Evolutionary conservation across 2,113 vertebrate species (phyloP).

Genomic region (Bubalus kerabau): DNA sequence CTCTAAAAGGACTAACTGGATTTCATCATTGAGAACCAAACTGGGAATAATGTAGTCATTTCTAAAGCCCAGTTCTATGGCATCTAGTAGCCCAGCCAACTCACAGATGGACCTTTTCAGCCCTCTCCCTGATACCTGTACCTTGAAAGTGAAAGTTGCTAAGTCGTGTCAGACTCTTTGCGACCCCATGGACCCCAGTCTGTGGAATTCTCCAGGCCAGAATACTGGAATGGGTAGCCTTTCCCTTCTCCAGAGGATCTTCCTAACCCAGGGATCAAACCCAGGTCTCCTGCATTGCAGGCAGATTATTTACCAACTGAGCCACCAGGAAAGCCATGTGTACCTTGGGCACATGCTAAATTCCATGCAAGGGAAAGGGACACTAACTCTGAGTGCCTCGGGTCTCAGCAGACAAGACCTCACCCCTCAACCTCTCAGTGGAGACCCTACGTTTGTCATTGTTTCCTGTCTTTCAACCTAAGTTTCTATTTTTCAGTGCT

Average conservation of each 20-base stretch:
- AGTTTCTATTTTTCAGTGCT: neutral
- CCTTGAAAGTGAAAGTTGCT: neutral
- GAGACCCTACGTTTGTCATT: neutral
- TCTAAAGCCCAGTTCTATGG: neutral
- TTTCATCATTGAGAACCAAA: neutral
- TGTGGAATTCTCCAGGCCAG: neutral
- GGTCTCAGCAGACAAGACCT: neutral
- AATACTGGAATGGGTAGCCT: neutral
- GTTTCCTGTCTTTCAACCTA: conserved; percentile 5
- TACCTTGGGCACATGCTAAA: neutral
- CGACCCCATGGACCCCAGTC: neutral
- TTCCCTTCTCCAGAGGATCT: neutral
- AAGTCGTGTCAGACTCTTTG: neutral
- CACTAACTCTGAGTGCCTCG: neutral
- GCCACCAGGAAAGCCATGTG: neutral
- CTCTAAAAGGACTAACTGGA: neutral
- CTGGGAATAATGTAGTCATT: neutral
- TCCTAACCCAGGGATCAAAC: neutral
- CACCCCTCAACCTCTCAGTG: neutral
- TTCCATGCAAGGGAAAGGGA: neutral
- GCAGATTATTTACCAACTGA: neutral
- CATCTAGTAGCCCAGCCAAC: neutral
- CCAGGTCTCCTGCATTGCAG: neutral
- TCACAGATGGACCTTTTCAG: neutral
- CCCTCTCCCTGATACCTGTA: neutral